Base-by-base conservation (phyloP, 2,888 invertebrate species). In the Drosophila mettleri region DNA sequence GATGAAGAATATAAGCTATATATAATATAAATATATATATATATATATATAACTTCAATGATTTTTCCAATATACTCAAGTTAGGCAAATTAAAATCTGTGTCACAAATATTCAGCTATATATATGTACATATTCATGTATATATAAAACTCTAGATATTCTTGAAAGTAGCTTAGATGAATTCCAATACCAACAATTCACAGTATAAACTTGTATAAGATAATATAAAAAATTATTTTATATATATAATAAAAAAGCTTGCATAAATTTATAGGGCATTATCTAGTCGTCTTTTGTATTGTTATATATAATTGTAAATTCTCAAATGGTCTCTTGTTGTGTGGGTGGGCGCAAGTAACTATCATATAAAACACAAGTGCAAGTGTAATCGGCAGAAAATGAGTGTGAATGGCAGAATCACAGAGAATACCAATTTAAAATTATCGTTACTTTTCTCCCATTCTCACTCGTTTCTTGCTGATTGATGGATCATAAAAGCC, bases 381-480 rank as follows among this genome's bases (percentile, higher is more conserved):
- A 69, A 66, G 51, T 67, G 58, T 65, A 67, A 63, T 58, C 36
- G 38, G 9, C 20, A 33, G 45, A 45, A 61, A 52, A 52, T 51
- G 54, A 55, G 51, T 51, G 45, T 55, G 27, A 41, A 39, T 39
- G 41, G 54, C 41, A 65, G 51, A 55, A 34, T 51, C 66, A 27
- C 45, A 33, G 20, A 65, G 66, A 55, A 65, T 51, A 41, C 41
- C 67, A 69, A 62, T 69, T 62, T 33, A 53, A 48, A 43, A 51
- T 55, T 34, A 55, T 34, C 39, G 48, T 66, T 60, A 27, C 36
- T 48, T 41, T 39, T 57, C 55, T 52, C 18, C n/a, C 38, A 57
- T 63, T 58, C 53, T 38, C 53, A 57, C 52, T 70, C 46, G 48
- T 36, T 66, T 39, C 54, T 73, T 60, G 60, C 68, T 68, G 61